Evolutionary conservation across 2,113 vertebrate species (phyloP), one percentile per base, ranked within the genome.

Genomic region (Forbesichthys agassizii): DNA sequence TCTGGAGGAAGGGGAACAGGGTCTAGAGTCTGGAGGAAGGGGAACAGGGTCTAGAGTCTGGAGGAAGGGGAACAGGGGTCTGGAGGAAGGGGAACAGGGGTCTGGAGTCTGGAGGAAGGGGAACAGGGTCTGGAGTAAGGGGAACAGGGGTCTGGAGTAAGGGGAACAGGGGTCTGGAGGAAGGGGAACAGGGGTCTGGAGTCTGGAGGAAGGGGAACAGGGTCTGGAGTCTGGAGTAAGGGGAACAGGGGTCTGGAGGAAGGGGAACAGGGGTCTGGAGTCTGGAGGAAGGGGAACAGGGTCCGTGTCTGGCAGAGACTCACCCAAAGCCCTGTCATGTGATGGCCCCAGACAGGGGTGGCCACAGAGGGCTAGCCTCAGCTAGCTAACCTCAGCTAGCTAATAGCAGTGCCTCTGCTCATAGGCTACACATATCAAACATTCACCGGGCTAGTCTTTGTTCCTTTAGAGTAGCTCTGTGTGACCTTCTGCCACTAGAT

Each of bases 21-120:
- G 58, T 68, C 62, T 51, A 3, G 48, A 66, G 64, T 64, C 65
- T 61, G 27, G 27, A 27, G 27, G 27, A 27, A 27, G 1, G 27
- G 27, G 27, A 27, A 42, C 42, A 12, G 10, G 47, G 49, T 33
- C 59, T 48, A 1, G 20, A 20, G 36, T 42, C 3, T 42, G 36
- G 36, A 20, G 20, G 20, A 20, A 20, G 20, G 20, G 36, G 36
- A 42, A 42, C 4, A 42, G 7, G 42, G 62, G 64, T 64, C 65
- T 61, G 27, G 27, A 27, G 27, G 27, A 27, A 27, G 1, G 27
- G 27, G 27, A 27, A 42, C 42, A 12, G 10, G 47, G 49, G 36
- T 42, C 4, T 42, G 36, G 36, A 66, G 64, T 64, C 65, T 61
- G 27, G 27, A 27, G 27, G 27, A 27, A 27, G 1, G 27, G 27